A percentile compares a stretch with the other conserved stretches of the same genome.
Conservation (phyloP, 1,140 invertebrate genomes). For the Cydia pomonella region DNA sequence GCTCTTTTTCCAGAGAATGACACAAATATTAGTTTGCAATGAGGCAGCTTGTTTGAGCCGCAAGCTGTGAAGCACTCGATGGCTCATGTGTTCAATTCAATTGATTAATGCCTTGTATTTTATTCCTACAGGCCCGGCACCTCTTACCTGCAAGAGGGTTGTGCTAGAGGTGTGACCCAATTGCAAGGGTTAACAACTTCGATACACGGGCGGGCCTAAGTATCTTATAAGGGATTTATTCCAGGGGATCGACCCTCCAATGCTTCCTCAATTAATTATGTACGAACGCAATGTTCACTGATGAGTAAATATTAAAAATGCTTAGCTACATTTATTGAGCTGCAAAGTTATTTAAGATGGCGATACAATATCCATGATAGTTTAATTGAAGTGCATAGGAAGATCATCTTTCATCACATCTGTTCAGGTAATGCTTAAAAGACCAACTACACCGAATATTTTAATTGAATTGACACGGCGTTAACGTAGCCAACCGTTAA, state of each 20-base stretch:
- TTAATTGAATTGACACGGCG: not conserved
- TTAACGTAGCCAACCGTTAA: too few species aligned
- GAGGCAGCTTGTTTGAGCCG: conserved; percentile 60
- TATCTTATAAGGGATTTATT: conserved; percentile 79
- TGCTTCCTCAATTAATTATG: conserved; percentile 53
- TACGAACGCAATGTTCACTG: conserved; percentile 53
- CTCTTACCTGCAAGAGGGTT: conserved; percentile 82
- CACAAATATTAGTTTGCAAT: conserved; percentile 34
- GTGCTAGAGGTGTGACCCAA: conserved; percentile 81
- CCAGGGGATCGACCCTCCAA: conserved; percentile 66
- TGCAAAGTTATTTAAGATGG: conserved; percentile 68
- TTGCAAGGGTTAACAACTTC: conserved; percentile 81
- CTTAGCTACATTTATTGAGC: conserved; percentile 45
- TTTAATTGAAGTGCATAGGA: conserved; percentile 30
- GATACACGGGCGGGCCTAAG: conserved; percentile 79
- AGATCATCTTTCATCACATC: conserved; percentile 32
- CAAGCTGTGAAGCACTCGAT: conserved; percentile 73
- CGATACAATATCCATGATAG: conserved; percentile 50
- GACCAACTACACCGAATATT: not conserved
- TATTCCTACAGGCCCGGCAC: conserved; percentile 82
- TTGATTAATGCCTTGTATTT: conserved; percentile 80
- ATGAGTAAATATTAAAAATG: conserved; percentile 58
- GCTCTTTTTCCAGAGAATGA: not conserved
- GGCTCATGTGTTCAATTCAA: conserved; percentile 72
- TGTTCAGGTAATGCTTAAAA: conserved; percentile 4